Percentiles rank a stretch among this genome's conserved stretches.
Evolutionary conservation across 2,113 vertebrate species (phyloP).

Genomic region (Dipodomys stephensi): DNA sequence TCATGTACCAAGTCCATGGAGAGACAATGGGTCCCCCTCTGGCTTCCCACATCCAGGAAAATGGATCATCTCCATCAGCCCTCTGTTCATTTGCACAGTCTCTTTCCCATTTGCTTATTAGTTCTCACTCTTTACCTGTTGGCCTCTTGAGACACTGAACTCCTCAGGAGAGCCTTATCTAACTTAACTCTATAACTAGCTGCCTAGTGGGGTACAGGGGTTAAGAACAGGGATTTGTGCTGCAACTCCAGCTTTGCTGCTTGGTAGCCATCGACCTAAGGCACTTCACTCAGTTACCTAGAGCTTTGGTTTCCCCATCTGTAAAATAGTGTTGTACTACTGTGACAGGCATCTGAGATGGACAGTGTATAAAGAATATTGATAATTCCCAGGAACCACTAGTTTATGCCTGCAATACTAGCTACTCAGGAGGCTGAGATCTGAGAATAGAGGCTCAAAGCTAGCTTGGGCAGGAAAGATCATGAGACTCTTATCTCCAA

Average conservation of each 20-base stretch:
- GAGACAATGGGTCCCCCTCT: neutral
- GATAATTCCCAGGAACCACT: neutral
- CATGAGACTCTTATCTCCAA: too few relatives aligned
- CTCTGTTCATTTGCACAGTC: neutral
- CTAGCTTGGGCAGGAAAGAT: too few relatives aligned
- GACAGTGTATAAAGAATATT: neutral
- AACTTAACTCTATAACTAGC: neutral
- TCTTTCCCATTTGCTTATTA: neutral
- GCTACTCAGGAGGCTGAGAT: too few relatives aligned
- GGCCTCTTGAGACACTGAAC: neutral
- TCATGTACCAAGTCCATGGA: neutral
- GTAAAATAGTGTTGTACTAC: neutral
- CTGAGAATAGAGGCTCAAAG: too few relatives aligned
- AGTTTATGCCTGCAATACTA: too few relatives aligned
- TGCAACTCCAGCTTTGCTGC: neutral
- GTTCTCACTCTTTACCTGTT: neutral
- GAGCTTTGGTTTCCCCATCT: neutral
- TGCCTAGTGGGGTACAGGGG: fast-evolving
- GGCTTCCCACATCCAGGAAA: neutral
- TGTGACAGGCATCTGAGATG: neutral
- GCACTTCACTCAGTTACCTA: neutral
- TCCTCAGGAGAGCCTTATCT: fast-evolving
- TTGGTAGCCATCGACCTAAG: neutral
- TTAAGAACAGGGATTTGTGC: neutral
- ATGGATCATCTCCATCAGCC: fast-evolving